Base-by-base conservation (phyloP, 1,140 invertebrate species). In the Parasteatoda tepidariorum region DNA sequence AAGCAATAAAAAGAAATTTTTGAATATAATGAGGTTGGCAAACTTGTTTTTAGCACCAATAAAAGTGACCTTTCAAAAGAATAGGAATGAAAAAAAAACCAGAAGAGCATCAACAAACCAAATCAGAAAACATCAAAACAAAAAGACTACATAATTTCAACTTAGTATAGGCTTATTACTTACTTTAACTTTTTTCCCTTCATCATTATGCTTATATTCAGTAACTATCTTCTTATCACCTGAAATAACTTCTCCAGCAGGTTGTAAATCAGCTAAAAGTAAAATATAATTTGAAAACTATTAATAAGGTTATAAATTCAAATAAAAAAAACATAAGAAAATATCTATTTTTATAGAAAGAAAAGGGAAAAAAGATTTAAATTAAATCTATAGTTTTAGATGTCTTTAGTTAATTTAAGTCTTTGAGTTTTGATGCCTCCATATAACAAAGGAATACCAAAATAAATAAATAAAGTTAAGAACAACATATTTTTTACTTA, bases 151-250 rank as follows among this genome's bases (percentile, higher is more conserved):
- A n/a, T n/a, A 15, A 75, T 2, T 9, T 59, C 5, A 81, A 4
- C n/a, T n/a, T n/a, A n/a, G n/a, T n/a, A n/a, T n/a, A n/a, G n/a
- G n/a, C n/a, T n/a, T n/a, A 15, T 83, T 62, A 82, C 83, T 78
- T 85, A 89, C 89, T 88, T 91, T 91, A 48, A 91, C 87, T 83
- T 95, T 95, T 88, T 97, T 97, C 59, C 94, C 93, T 85, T 97
- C 95, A 82, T 97, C 95, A 89, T 97, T 95, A 85, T 93, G 92
- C 89, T 95, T 96, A 88, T 96, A 98, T 89, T 98, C 96, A 15
- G 96, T 98, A 0, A 98, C 92, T 85, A 96, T 95, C 89, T 98
- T 98, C 18, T 94, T 91, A 26, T 95, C 94, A 90, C 97, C 96
- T 87, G 96, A 94, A 86, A 93, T 92, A 2, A 94, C 92, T 90